phyloP scores from a whole-genome alignment of 1,140 invertebrate species.

The Bombus picipes region DNA sequence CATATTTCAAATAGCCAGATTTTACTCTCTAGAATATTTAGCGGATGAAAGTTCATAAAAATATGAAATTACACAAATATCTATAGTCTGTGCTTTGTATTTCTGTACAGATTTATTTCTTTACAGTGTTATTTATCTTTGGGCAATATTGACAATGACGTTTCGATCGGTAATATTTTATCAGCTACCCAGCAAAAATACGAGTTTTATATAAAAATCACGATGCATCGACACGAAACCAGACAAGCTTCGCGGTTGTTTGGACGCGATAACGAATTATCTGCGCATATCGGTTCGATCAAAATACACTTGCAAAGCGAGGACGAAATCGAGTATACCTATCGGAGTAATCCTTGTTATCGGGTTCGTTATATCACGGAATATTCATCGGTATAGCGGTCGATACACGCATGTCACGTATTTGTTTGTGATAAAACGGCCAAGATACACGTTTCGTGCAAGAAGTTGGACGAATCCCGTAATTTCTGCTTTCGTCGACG shows the following conservation, averaged over 20 bases:
- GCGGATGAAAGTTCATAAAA: no score
- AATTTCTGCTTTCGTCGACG: slow-evolving; percentile 34
- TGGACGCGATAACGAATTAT: slow-evolving; percentile 21
- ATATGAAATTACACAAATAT: no score
- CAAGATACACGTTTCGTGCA: slow-evolving; percentile 8
- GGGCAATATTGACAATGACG: neutral
- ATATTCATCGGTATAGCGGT: slow-evolving; percentile 3
- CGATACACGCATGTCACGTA: neutral
- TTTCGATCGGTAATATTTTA: no score
- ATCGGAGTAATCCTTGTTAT: slow-evolving; percentile 39
- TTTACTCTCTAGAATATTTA: no score
- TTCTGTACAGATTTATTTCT: no score
- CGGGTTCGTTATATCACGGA: neutral
- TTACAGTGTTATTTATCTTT: neutral
- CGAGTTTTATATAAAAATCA: neutral
- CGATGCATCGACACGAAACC: neutral
- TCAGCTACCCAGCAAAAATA: neutral
- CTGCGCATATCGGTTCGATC: slow-evolving; percentile 4
- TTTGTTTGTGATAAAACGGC: slow-evolving; percentile 41
- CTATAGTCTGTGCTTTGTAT: no score
- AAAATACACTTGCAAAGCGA: slow-evolving; percentile 4
- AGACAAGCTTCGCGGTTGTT: neutral
- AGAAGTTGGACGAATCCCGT: neutral
- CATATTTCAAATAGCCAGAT: no score
- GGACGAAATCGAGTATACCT: slow-evolving; percentile 24